These are phyloP conservation scores for Coreoperca whiteheadi DNA, from an alignment of 2,113 vertebrate genomes.

Conservation along the genomic window DNA sequence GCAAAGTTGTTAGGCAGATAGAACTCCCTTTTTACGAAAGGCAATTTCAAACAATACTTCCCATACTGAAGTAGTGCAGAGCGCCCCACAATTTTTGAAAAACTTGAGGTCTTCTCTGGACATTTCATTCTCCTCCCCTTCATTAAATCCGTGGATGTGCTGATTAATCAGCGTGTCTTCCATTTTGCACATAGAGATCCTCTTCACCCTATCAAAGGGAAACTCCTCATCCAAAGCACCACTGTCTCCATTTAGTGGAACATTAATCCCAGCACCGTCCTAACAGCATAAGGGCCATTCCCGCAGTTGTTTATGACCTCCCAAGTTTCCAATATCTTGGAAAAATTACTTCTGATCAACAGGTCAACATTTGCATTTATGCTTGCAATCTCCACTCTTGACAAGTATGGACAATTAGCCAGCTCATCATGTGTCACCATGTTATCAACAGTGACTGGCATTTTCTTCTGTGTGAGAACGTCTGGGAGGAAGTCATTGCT, in stretches of 20 bases:
- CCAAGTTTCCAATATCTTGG: not conserved
- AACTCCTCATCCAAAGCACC: not conserved
- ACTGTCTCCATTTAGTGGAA: not conserved
- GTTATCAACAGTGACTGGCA: not conserved
- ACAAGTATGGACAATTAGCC: not conserved
- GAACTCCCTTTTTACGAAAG: not conserved
- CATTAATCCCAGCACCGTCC: not conserved
- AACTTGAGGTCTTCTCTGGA: not conserved
- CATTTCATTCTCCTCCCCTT: not conserved
- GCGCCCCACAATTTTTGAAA: not conserved
- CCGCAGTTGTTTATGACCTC: not conserved
- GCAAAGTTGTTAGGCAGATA: not conserved
- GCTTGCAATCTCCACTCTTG: not conserved
- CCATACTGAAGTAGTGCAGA: not conserved
- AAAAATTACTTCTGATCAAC: not conserved
- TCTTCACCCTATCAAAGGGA: not conserved
- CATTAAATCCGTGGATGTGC: not conserved
- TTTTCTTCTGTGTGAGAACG: not conserved
- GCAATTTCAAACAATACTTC: not conserved
- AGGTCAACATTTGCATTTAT: not conserved
- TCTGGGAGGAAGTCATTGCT: not conserved
- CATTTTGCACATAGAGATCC: not conserved
- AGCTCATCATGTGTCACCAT: not conserved
- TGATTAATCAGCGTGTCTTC: not conserved
- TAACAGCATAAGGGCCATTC: not conserved